Conservation (phyloP, 2,797 vertebrate species). For the Masticophis lateralis region DNA sequence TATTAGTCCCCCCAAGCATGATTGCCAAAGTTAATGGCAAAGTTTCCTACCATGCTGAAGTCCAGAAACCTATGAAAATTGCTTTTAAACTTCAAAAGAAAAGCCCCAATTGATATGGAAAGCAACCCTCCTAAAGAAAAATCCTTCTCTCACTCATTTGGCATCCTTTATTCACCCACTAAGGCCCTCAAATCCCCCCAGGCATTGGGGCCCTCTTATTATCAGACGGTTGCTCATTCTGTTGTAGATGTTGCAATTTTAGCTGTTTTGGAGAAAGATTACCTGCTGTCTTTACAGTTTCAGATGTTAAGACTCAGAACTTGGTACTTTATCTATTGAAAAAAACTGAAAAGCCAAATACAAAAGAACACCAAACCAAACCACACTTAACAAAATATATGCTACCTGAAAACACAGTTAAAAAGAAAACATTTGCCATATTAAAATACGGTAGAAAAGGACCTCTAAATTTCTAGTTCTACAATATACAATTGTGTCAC, state of each 20-base stretch:
- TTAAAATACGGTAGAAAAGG: not conserved
- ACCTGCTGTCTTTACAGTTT: not conserved
- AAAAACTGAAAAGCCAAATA: not conserved
- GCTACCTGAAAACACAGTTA: not conserved
- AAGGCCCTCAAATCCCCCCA: not conserved
- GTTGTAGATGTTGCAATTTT: not conserved
- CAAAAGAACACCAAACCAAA: no score
- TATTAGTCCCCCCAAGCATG: not conserved
- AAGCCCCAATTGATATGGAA: not conserved
- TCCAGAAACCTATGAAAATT: not conserved
- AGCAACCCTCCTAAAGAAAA: not conserved
- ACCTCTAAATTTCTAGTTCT: not conserved
- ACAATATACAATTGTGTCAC: not conserved
- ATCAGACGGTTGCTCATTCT: not conserved
- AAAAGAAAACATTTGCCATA: not conserved
- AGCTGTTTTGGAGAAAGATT: not conserved
- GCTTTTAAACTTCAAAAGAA: not conserved
- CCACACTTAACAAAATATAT: not conserved
- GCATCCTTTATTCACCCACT: not conserved
- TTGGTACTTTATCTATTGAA: not conserved
- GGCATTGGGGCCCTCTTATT: not conserved
- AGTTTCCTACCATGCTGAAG: not conserved
- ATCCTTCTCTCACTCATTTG: not conserved
- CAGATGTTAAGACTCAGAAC: not conserved
- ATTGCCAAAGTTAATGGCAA: not conserved